Base-by-base conservation (phyloP, 2,797 vertebrate genomes). In the Luscinia luscinia region DNA sequence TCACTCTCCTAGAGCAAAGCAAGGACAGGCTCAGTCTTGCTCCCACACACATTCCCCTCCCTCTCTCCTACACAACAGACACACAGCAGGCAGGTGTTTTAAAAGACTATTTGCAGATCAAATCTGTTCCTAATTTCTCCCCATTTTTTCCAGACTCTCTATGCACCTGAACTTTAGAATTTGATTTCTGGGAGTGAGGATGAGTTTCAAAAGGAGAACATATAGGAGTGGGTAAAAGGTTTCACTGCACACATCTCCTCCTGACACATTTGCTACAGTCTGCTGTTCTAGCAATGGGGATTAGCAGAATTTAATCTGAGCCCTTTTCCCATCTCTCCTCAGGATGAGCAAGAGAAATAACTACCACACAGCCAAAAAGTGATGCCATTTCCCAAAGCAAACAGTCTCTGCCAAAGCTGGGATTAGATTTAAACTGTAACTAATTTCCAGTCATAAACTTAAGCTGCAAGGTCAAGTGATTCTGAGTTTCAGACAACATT, bases 1-100 rank as follows among this genome's bases (percentile, higher is more conserved):
- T 99, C 99, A 6, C 99, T 99, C 97, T 99, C 99, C 99, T 99
- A 1, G 51, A 91, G 43, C 83, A 84, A 80, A 96, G 93, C 41
- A 55, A 95, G 84, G 74, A 85, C 81, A 85, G 87, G 80, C 38
- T 54, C 46, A 59, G 67, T 43, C 77, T 51, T n/a, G 22, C 12
- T 63, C 54, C 82, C 6, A 9, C 64, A 14, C 17, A 22, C 78
- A 8, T 6, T 41, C 21, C 61, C 9, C 48, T 54, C 74, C 86
- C 46, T 52, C 52, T 34, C 63, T 43, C 81, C 55, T 9, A 14
- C 73, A 38, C 69, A 79, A 9, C 1, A 81, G 21, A n/a, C 52
- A 55, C 2, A 17, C 21, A 45, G 76, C 9, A 69, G 26, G 41
- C n/a, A 63, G 48, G 43, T 32, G 57, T 45, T 68, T 54, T 9